Evolutionary conservation across 2,113 vertebrate species (phyloP).

Genomic region (Thymallus thymallus): DNA sequence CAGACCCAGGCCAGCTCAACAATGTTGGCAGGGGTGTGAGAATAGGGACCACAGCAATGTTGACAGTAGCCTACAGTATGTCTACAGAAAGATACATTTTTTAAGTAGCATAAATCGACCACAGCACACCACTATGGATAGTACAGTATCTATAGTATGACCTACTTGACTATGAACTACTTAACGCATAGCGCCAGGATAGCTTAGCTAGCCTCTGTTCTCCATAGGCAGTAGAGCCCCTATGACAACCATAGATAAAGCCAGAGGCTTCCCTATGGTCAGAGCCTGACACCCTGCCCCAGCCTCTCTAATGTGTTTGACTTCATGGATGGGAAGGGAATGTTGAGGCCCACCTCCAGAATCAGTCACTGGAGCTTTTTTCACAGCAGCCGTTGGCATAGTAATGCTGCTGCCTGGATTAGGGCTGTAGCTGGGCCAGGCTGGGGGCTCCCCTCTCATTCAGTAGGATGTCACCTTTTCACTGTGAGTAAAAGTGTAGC

Average conservation of each 20-base stretch:
- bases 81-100: neutral
- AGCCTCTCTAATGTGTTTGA: constrained; percentile 26
- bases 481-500: constrained; percentile 13
- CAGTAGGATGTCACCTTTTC: constrained; percentile 32
- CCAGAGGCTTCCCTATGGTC: no score
- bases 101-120: no score
- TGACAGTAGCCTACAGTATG: neutral
- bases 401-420: constrained; percentile 18
- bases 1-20: constrained; percentile 28
- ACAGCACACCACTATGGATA: neutral
- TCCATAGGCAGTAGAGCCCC: constrained; percentile 25
- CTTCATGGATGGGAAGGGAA: constrained; percentile 30
- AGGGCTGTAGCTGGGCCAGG: neutral
- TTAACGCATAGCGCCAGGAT: neutral
- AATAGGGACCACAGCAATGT: no score
- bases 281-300: no score
- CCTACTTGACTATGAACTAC: constrained; percentile 1
- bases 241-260: no score
- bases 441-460: neutral
- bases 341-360: constrained; percentile 12
- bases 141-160: neutral
- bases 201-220: constrained; percentile 19
- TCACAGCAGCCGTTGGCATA: neutral
- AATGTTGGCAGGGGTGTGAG: constrained; percentile 50
- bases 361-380: constrained; percentile 8